Conservation (phyloP, 2,113 vertebrate species). For the Gymnorhina tibicen region DNA sequence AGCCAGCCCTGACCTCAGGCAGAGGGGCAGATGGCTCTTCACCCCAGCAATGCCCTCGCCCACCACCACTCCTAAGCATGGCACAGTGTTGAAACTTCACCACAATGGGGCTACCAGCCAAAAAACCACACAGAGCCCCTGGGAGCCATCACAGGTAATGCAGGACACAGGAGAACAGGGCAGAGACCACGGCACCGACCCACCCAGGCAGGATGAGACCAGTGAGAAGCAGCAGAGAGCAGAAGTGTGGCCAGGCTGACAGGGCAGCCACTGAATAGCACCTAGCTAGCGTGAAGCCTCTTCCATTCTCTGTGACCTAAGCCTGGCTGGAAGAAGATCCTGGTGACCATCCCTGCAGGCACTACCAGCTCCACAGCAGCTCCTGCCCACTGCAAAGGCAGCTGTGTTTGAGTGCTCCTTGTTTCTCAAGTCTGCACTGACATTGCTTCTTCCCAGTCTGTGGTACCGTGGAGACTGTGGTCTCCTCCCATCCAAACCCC, state of each 20-base stretch:
- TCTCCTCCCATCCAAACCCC: background rate
- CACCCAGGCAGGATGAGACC: background rate
- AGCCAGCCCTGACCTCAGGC: background rate
- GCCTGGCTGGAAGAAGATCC: background rate
- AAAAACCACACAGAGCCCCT: background rate
- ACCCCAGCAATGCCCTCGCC: background rate
- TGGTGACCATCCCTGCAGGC: background rate
- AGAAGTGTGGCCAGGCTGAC: background rate
- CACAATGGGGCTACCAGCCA: background rate
- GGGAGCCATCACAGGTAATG: background rate
- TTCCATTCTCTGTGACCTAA: background rate
- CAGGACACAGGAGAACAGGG: background rate
- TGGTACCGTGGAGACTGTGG: background rate
- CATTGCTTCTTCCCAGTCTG: background rate
- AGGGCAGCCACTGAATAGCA: background rate
- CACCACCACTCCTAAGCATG: background rate
- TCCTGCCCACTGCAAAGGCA: background rate
- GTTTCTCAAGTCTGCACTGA: background rate
- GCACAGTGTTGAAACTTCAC: background rate
- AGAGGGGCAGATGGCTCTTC: background rate
- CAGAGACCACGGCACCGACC: background rate
- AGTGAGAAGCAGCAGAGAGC: background rate
- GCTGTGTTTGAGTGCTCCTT: background rate
- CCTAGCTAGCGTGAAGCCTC: rapidly evolving
- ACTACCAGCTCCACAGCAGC: background rate